Conservation (phyloP, 2,797 vertebrate genomes). For the Hydrophis major region DNA sequence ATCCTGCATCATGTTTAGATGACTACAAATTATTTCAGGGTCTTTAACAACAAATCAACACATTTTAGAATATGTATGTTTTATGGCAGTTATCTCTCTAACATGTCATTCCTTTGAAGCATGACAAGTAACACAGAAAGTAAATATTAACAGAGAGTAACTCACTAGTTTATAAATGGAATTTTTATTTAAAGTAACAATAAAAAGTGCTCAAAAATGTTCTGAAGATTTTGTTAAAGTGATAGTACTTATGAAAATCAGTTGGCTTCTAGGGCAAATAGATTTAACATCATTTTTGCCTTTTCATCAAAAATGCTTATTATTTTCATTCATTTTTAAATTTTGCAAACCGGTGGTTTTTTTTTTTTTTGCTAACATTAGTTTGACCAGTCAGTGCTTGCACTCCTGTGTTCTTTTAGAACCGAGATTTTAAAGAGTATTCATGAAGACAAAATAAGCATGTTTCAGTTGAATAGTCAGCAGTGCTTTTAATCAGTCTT, state of each 20-base stretch:
- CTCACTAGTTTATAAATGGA: background rate
- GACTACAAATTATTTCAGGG: background rate
- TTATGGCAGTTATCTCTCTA: background rate
- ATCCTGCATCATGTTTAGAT: background rate
- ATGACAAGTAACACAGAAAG: slow-evolving; percentile 8
- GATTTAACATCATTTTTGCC: background rate
- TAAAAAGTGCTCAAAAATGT: background rate
- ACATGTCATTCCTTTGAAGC: background rate
- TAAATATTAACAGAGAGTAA: background rate
- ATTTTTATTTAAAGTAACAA: background rate
- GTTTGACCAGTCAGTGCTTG: background rate
- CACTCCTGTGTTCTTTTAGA: background rate
- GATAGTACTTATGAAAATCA: background rate
- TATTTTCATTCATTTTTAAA: background rate
- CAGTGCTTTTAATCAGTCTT: background rate
- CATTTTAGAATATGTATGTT: slow-evolving; percentile 1
- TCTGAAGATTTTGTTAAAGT: background rate
- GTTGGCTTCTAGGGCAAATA: background rate
- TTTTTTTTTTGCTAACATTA: background rate
- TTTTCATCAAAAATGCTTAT: background rate
- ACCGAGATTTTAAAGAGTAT: background rate
- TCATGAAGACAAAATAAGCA: background rate
- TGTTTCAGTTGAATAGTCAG: background rate
- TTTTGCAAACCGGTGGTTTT: background rate
- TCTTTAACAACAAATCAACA: background rate